Conservation (phyloP, 92 coral and sea anemone genomes). For the Parazoanthus darwini region DNA sequence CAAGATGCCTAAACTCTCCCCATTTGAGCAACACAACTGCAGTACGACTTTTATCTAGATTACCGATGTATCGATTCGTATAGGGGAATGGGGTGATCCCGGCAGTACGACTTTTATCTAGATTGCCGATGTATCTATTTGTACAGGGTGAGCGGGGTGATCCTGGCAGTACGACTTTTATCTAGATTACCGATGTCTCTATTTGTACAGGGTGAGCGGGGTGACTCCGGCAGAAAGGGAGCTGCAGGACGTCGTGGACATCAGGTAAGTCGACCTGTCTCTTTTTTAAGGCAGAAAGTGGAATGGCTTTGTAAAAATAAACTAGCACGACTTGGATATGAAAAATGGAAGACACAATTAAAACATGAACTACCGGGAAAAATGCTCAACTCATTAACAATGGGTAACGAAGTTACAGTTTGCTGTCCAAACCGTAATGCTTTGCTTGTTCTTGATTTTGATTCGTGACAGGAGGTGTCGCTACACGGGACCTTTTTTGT, state of each 20-base stretch:
- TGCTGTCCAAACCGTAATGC: too few species aligned
- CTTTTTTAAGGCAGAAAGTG: too few species aligned
- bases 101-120: slow-evolving; percentile 13
- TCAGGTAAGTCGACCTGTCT: not conserved
- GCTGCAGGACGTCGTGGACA: not conserved
- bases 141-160: slow-evolving; percentile 13
- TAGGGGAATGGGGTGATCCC: not conserved
- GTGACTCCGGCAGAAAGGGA: not conserved
- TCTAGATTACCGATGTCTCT: slow-evolving; percentile 9
- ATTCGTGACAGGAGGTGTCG: too few species aligned
- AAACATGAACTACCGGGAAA: too few species aligned
- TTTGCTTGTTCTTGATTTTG: too few species aligned
- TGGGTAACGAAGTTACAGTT: too few species aligned
- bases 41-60: slow-evolving; percentile 16
- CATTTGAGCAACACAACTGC: not conserved
- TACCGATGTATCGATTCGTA: not conserved
- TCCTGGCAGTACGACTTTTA: not conserved
- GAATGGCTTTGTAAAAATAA: too few species aligned
- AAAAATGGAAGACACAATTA: too few species aligned
- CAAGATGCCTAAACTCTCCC: not conserved
- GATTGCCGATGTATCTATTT: not conserved
- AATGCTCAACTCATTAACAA: too few species aligned
- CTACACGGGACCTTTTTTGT: too few species aligned
- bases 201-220: slow-evolving; percentile 8
- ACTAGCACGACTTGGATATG: too few species aligned